phyloP scores from a whole-genome alignment of 2,888 invertebrate species.

The Sympetrum striolatum region DNA sequence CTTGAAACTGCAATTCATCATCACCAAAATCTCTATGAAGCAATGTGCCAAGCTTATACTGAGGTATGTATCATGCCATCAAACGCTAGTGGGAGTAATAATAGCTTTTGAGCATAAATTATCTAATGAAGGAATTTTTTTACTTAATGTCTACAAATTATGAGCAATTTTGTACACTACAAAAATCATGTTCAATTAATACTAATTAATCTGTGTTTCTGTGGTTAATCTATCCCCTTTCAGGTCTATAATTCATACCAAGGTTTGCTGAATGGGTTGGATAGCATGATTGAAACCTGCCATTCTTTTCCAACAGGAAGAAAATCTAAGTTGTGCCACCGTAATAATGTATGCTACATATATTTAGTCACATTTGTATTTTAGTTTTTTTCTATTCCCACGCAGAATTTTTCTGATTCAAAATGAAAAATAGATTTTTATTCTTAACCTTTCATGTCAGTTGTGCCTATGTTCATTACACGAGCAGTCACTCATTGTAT shows the following conservation, averaged over 20 bases:
- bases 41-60: slow-evolving; percentile 95
- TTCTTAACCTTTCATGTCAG: no score
- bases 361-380: slow-evolving; percentile 47
- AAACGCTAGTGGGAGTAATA: neutral
- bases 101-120: slow-evolving; percentile 70
- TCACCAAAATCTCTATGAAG: slow-evolving; percentile 93
- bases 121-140: slow-evolving; percentile 68
- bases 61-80: slow-evolving; percentile 68
- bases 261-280: slow-evolving; percentile 69
- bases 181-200: neutral
- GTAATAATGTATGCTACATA: slow-evolving; percentile 49
- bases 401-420: neutral
- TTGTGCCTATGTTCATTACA: no score
- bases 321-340: slow-evolving; percentile 48
- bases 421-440: neutral
- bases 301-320: slow-evolving; percentile 61
- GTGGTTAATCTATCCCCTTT: slow-evolving; percentile 36
- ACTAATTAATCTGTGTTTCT: neutral
- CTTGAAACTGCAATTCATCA: slow-evolving; percentile 92
- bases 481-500: no score
- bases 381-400: neutral
- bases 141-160: neutral
- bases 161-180: slow-evolving; percentile 39
- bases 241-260: slow-evolving; percentile 74
- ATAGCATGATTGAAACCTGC: slow-evolving; percentile 72